phyloP scores from a whole-genome alignment of 1,140 invertebrate genomes.

The Aphelenchoides avenae region DNA sequence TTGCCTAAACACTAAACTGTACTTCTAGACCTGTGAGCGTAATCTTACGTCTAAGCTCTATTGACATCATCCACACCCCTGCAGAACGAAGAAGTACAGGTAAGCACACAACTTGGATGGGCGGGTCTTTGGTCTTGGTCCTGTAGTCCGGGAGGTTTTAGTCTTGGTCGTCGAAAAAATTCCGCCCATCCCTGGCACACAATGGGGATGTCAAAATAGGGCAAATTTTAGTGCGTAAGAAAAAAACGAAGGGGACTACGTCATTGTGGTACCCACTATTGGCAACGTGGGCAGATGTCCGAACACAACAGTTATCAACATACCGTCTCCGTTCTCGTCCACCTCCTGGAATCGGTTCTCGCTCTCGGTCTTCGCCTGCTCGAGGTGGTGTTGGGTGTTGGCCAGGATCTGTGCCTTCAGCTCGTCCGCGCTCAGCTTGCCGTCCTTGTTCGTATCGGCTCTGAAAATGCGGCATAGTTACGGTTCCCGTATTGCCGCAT shows the following conservation, averaged over 20 bases:
- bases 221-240: no score
- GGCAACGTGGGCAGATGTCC: not conserved
- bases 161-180: no score
- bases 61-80: no score
- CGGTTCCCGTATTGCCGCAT: slow-evolving; percentile 16
- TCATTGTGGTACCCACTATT: slow-evolving; percentile 4
- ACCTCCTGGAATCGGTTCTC: slow-evolving; percentile 29
- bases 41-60: no score
- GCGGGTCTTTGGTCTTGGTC: no score
- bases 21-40: no score
- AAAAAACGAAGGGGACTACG: no score
- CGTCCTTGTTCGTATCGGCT: slow-evolving; percentile 82
- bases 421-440: slow-evolving; percentile 81
- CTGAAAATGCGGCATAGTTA: slow-evolving; percentile 76
- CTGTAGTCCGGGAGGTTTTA: no score
- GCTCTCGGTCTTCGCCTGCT: slow-evolving; percentile 23
- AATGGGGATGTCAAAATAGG: no score
- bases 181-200: no score
- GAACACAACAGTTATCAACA: slow-evolving; percentile 10
- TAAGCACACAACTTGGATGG: no score
- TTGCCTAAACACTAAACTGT: slow-evolving; percentile 16
- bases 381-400: slow-evolving; percentile 29
- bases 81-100: no score
- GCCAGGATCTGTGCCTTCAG: slow-evolving; percentile 62
- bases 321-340: slow-evolving; percentile 33